Evolutionary conservation across 2,113 vertebrate genomes (phyloP), one percentile per base, ranked within the genome.

Genomic region (Carassius auratus): DNA sequence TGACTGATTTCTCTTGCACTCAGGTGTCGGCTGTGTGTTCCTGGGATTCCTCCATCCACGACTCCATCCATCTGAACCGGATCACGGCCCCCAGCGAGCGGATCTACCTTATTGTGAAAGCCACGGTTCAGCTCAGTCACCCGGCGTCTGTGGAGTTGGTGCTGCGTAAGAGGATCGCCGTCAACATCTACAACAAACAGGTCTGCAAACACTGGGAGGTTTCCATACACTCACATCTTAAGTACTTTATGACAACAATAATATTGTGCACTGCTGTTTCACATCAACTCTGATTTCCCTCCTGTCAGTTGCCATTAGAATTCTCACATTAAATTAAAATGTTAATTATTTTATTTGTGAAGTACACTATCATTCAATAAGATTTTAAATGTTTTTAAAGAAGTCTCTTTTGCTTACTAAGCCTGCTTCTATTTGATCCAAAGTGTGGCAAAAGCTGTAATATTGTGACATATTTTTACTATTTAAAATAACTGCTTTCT

Each of bases 131-230:
- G 90, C 98, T 99, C 90, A 99, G 97, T 86, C 98, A 98, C 89
- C 98, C 98, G 0, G 98, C 97, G 78, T 96, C 96, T 8, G 96
- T 99, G 97, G 97, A 99, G 90, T 91, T 99, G 85, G 96, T 99
- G 1, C 89, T 99, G 36, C 96, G 98, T 59, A 99, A 99, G 91
- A 96, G 98, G 90, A 96, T 99, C 26, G 96, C 98, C 6, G 97
- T 97, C 90, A 99, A 98, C 92, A 96, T 99, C 93, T 99, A 99
- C 91, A 99, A 98, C 92, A 99, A 98, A 86, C 98, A 99, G 97
- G 98, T 98, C 13, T 9, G 59, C 3, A 30, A 71, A 45, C 85
- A 19, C 50, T 5, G 48, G 12, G 48, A 50, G 48, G 62, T 13
- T 30, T 30, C 5, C 4, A 12, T 26, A 64, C 4, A 5, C 6